A percentile compares a stretch with the other conserved stretches of the same genome.
Conservation (phyloP, 1,140 invertebrate species). For the Zaprionus camerounensis region DNA sequence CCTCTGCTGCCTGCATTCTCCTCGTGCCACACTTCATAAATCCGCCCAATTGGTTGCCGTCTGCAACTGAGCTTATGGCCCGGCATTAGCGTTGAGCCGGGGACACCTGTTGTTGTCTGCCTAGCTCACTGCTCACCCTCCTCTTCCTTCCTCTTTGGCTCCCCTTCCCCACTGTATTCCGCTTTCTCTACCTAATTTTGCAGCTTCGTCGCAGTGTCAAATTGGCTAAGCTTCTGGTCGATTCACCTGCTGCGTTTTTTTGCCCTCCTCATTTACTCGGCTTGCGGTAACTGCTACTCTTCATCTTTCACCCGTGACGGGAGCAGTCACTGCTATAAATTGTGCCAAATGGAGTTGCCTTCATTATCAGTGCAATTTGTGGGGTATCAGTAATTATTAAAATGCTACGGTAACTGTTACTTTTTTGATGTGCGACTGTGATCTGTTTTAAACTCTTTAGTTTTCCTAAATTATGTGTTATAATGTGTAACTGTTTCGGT, state of each 20-base stretch:
- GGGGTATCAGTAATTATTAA: not conserved
- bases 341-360: not conserved
- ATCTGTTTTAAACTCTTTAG: not conserved
- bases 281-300: not conserved
- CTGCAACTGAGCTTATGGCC: constrained; percentile 46
- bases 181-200: not conserved
- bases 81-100: constrained; percentile 38
- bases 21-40: constrained; percentile 24
- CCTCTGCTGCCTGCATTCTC: not conserved
- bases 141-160: not conserved
- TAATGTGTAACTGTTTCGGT: too few relatives aligned
- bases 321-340: not conserved
- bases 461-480: not conserved
- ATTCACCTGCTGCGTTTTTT: constrained; percentile 12
- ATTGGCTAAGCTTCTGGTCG: constrained; percentile 39
- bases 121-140: not conserved
- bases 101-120: constrained; percentile 48
- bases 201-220: constrained; percentile 29
- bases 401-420: not conserved
- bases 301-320: not conserved
- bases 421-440: not conserved
- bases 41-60: constrained; percentile 45
- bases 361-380: not conserved
- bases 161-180: not conserved
- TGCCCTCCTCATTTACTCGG: not conserved